Evolutionary conservation across 2,113 vertebrate species (phyloP).

Genomic region (Murina feae): DNA sequence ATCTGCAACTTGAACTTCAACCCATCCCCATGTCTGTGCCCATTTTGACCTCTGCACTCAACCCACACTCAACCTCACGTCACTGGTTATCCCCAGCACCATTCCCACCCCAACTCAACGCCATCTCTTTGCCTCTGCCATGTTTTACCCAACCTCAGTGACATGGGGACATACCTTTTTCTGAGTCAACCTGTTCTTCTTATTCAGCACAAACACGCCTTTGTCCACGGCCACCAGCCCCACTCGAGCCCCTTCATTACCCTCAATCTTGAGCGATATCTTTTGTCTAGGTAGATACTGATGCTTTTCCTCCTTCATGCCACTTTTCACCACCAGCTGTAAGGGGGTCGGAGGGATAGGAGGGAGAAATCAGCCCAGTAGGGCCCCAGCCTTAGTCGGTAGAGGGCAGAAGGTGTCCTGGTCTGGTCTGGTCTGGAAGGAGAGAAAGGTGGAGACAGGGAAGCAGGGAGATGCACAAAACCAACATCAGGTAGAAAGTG

Average conservation of each 20-base stretch:
- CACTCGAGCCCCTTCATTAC: conserved; percentile 73
- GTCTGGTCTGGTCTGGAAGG: background rate
- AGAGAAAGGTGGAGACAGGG: too few species aligned
- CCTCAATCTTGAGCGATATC: conserved; percentile 79
- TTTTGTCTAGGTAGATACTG: conserved; percentile 73
- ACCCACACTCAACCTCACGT: background rate
- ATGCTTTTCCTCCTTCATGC: background rate
- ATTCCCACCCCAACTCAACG: accelerated
- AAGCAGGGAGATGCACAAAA: background rate
- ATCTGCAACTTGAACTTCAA: background rate
- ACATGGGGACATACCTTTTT: conserved; percentile 55
- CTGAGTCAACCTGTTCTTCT: conserved; percentile 81
- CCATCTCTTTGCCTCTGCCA: accelerated
- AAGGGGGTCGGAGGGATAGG: accelerated
- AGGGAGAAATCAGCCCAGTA: accelerated
- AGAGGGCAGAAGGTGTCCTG: too few species aligned
- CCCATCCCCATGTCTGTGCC: accelerated
- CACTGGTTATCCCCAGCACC: accelerated
- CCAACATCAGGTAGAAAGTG: background rate
- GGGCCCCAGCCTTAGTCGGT: accelerated
- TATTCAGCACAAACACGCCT: conserved; percentile 80
- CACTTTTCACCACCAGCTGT: conserved; percentile 80
- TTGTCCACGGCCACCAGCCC: conserved; percentile 85
- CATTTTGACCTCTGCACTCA: background rate
- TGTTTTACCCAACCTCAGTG: accelerated